Evolutionary conservation across 2,888 invertebrate species (phyloP).

Genomic region (Cryptosula pallasiana): DNA sequence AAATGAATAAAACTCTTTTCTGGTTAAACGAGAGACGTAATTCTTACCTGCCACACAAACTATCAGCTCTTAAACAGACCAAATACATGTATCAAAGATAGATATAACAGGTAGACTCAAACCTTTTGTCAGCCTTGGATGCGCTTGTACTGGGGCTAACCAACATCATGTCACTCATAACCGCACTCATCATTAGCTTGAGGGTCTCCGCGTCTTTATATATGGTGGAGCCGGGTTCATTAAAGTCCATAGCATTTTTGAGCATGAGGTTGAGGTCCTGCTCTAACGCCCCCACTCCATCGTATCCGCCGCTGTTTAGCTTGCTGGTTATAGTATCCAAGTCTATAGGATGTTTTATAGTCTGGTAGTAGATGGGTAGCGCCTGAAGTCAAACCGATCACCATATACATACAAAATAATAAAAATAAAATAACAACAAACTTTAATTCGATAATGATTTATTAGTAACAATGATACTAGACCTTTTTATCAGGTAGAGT

Average conservation of each 20-base stretch:
- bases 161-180: constrained; percentile 19
- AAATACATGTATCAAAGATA: no score
- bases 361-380: constrained; percentile 91
- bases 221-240: constrained; percentile 92
- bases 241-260: constrained; percentile 89
- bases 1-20: no score
- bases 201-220: constrained; percentile 89
- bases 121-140: constrained; percentile 11
- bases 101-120: no score
- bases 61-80: no score
- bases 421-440: no score
- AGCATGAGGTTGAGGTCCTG: constrained; percentile 84
- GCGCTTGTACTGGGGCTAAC: constrained; percentile 3
- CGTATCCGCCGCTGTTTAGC: constrained; percentile 78
- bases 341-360: constrained; percentile 91
- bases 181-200: constrained; percentile 65
- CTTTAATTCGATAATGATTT: no score
- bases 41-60: no score
- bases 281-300: constrained; percentile 74
- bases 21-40: no score
- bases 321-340: constrained; percentile 85
- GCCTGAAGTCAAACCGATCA: constrained; percentile 58
- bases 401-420: no score
- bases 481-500: constrained; percentile 82
- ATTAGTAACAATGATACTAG: no score